phyloP scores from a whole-genome alignment of 2,113 vertebrate species.

The Cyrtonyx montezumae region DNA sequence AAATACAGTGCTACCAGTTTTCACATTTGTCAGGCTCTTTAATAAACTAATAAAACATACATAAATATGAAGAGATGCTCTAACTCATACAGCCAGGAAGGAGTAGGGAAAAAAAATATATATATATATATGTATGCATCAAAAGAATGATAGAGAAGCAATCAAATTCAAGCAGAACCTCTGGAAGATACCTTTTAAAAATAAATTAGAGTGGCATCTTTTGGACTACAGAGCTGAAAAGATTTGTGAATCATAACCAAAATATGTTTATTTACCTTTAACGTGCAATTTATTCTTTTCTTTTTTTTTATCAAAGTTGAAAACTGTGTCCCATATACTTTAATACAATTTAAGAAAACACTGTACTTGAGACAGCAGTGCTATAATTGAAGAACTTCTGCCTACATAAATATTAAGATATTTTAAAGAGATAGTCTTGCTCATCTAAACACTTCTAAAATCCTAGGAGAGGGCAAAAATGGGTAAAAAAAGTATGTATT shows the following conservation, averaged over 20 bases:
- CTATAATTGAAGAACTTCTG: background rate
- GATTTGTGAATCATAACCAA: background rate
- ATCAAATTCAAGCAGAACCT: background rate
- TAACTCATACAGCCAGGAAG: background rate
- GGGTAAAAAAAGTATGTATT: background rate
- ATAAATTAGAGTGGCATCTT: background rate
- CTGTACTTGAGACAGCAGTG: background rate
- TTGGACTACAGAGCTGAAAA: background rate
- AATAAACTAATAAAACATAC: background rate
- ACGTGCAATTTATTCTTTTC: background rate
- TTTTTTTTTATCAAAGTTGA: background rate
- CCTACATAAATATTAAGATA: background rate
- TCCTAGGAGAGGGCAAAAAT: background rate
- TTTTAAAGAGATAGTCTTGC: background rate
- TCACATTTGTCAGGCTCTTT: background rate
- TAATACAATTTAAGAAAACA: background rate
- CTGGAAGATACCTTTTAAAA: background rate
- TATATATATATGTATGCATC: background rate
- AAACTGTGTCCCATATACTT: background rate
- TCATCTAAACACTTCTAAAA: background rate
- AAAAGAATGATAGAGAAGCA: background rate
- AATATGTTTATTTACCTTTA: rapidly evolving
- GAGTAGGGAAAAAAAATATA: background rate
- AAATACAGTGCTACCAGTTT: background rate
- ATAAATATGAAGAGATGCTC: background rate